A percentile compares a stretch with the other conserved stretches of the same genome.
These are phyloP conservation scores for Anguilla pacifica DNA, from an alignment of 2,797 vertebrate genomes.

Conservation along the genomic window DNA sequence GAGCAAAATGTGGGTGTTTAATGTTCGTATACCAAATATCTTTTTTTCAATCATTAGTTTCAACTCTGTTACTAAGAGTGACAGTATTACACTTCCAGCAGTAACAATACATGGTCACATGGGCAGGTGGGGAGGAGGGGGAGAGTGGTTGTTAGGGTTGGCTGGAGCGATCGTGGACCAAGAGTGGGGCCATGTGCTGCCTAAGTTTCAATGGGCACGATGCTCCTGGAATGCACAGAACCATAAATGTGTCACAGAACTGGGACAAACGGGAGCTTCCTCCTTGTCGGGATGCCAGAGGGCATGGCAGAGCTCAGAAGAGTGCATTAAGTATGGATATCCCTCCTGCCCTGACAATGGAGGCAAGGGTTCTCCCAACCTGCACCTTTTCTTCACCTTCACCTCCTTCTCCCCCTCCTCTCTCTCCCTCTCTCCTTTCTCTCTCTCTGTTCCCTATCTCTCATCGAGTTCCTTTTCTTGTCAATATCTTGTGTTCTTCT, in stretches of 20 bases:
- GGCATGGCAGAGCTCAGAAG: neutral
- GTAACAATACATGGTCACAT: too few relatives aligned
- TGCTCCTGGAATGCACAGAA: neutral
- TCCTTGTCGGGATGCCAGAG: conserved; percentile 32
- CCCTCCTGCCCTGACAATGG: neutral
- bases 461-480: neutral
- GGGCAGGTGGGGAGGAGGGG: too few relatives aligned
- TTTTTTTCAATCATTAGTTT: too few relatives aligned
- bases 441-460: neutral
- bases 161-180: too few relatives aligned
- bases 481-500: neutral
- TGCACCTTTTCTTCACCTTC: neutral
- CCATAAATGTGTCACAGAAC: conserved; percentile 27
- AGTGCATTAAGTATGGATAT: conserved; percentile 7
- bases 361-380: neutral
- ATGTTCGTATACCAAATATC: too few relatives aligned
- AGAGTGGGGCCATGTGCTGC: too few relatives aligned
- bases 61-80: too few relatives aligned
- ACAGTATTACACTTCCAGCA: too few relatives aligned
- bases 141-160: too few relatives aligned
- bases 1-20: too few relatives aligned
- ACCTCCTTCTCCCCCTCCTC: neutral
- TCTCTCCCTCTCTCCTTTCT: neutral
- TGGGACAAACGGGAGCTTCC: conserved; percentile 22
- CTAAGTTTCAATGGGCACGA: too few relatives aligned